phyloP scores from a whole-genome alignment of 1,140 invertebrate genomes.

The Octopus bimaculoides region DNA sequence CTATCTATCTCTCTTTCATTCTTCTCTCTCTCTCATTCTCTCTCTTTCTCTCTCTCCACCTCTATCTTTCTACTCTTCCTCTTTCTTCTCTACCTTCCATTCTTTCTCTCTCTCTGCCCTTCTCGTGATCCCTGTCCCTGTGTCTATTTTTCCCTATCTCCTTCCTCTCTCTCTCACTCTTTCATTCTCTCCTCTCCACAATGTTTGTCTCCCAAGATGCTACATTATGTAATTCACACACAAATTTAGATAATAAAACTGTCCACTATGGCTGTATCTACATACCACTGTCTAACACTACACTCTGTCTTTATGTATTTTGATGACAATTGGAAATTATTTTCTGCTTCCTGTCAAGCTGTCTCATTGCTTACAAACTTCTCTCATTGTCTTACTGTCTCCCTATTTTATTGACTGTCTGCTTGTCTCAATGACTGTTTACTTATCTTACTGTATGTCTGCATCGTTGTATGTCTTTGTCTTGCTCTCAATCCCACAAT shows the following conservation, averaged over 20 bases:
- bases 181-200: slow-evolving; percentile 7
- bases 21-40: neutral
- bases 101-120: neutral
- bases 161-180: slow-evolving; percentile 16
- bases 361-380: no score
- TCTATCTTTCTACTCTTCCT: neutral
- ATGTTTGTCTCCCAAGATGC: no score
- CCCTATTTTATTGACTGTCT: no score
- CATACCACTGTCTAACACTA: no score
- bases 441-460: no score
- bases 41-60: neutral
- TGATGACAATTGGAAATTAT: no score
- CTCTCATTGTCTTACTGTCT: no score
- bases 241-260: neutral
- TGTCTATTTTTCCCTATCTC: neutral
- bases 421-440: no score
- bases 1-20: neutral
- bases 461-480: no score
- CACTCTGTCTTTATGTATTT: no score
- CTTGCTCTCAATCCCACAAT: neutral
- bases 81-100: neutral
- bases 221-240: neutral
- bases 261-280: no score
- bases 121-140: neutral
- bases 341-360: no score